phyloP scores from a whole-genome alignment of 2,113 vertebrate species.

The Eleginops maclovinus region DNA sequence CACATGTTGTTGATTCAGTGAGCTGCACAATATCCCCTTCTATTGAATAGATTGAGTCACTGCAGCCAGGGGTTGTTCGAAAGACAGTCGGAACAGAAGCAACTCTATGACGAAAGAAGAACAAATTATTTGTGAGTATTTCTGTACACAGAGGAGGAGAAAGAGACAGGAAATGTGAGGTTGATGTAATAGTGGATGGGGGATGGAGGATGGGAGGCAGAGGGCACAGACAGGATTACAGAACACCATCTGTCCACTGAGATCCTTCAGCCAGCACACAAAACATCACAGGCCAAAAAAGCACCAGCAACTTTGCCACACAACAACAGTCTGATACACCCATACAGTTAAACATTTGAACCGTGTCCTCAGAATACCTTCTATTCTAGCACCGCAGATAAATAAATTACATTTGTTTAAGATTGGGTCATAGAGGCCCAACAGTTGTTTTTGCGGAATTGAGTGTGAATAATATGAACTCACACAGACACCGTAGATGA shows the following conservation, averaged over 20 bases:
- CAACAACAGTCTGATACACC: background rate
- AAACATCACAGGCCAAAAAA: conserved; percentile 46
- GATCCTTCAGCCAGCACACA: conserved; percentile 45
- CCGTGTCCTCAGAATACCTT: background rate
- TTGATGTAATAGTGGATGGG: conserved; percentile 14
- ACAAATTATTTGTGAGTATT: background rate
- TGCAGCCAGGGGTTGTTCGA: conserved; percentile 20
- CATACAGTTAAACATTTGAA: background rate
- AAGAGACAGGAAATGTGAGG: conserved; percentile 15
- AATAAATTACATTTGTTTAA: background rate
- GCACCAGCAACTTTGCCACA: conserved; percentile 10
- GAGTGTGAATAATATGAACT: too few species aligned
- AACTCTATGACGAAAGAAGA: background rate
- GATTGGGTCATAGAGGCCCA: background rate
- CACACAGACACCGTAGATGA: too few species aligned
- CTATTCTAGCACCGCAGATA: background rate
- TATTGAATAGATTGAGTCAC: conserved; percentile 42
- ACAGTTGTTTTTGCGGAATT: background rate
- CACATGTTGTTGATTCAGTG: conserved; percentile 13
- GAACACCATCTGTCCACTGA: conserved; percentile 77
- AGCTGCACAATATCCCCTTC: conserved; percentile 47
- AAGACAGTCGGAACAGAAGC: background rate
- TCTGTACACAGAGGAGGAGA: background rate
- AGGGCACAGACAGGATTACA: conserved; percentile 82
- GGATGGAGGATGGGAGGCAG: conserved; percentile 19